These are phyloP conservation scores for Drosophila parthenogenetica DNA, from an alignment of 2,888 invertebrate species.

Conservation along the genomic window DNA sequence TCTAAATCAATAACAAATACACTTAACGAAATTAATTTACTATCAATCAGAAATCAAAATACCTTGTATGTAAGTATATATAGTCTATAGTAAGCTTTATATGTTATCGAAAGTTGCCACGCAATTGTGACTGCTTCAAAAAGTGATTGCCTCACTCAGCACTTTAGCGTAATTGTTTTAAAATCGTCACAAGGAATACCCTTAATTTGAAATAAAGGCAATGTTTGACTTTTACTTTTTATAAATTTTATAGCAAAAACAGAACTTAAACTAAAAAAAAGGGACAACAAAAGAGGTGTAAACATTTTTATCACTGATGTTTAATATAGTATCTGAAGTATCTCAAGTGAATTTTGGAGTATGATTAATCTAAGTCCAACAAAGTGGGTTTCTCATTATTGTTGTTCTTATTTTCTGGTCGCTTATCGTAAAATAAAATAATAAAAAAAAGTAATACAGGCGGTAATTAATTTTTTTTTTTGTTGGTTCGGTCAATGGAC, in stretches of 20 bases:
- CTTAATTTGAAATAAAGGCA: background rate
- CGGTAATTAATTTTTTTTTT: conserved; percentile 46
- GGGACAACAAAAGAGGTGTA: conserved; percentile 21
- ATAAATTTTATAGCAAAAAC: background rate
- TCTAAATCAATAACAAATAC: conserved; percentile 4
- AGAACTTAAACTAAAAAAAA: background rate
- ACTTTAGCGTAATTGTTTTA: conserved; percentile 1
- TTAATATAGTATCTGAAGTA: conserved; percentile 16
- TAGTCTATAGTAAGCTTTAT: background rate
- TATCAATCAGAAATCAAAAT: conserved; percentile 10
- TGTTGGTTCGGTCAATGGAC: conserved; percentile 27
- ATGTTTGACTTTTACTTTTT: no score
- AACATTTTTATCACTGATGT: conserved; percentile 27
- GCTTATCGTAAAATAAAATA: conserved; percentile 34
- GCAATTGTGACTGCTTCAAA: conserved; percentile 2
- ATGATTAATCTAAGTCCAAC: conserved; percentile 50
- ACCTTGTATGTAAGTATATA: background rate
- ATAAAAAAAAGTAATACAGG: background rate
- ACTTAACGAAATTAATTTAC: conserved; percentile 16
- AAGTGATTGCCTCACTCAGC: background rate
- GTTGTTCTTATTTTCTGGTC: conserved; percentile 6
- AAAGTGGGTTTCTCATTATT: conserved; percentile 20
- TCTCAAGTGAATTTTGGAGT: conserved; percentile 48
- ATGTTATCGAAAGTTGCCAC: conserved; percentile 14
- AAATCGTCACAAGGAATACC: background rate